Evolutionary conservation across 1,140 invertebrate genomes (phyloP).

Genomic region (Colletes latitarsis): DNA sequence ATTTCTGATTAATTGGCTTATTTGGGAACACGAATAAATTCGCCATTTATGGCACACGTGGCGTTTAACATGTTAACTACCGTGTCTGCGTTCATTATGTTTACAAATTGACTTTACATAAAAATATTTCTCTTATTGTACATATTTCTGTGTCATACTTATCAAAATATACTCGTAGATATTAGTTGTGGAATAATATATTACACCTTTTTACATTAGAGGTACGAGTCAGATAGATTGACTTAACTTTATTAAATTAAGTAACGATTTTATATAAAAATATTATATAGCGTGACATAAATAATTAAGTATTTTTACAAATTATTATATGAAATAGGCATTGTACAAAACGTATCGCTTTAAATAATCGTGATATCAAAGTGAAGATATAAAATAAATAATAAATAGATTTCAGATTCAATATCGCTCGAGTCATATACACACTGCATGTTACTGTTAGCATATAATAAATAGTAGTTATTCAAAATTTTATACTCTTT

Average conservation of each 20-base stretch:
- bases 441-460: slow-evolving; percentile 64
- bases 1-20: too few species aligned
- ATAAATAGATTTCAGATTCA: slow-evolving; percentile 77
- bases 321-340: slow-evolving; percentile 70
- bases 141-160: slow-evolving; percentile 70
- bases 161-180: slow-evolving; percentile 64
- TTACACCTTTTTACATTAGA: slow-evolving; percentile 79
- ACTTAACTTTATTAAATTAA: slow-evolving; percentile 78
- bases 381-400: slow-evolving; percentile 78
- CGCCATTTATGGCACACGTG: too few species aligned
- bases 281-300: slow-evolving; percentile 77
- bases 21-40: too few species aligned
- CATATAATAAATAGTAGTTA: slow-evolving; percentile 61
- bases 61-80: slow-evolving; percentile 64
- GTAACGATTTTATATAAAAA: slow-evolving; percentile 75
- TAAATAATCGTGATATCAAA: slow-evolving; percentile 72
- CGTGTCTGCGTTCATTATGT: slow-evolving; percentile 66
- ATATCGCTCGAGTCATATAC: slow-evolving; percentile 71
- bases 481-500: slow-evolving; percentile 27
- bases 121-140: slow-evolving; percentile 76
- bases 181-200: slow-evolving; percentile 67
- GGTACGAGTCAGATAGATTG: slow-evolving; percentile 73
- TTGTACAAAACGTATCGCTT: slow-evolving; percentile 75
- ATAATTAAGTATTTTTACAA: slow-evolving; percentile 80
- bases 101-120: slow-evolving; percentile 78